phyloP scores from a whole-genome alignment of 1,140 invertebrate species.

The Diabrotica virgifera region DNA sequence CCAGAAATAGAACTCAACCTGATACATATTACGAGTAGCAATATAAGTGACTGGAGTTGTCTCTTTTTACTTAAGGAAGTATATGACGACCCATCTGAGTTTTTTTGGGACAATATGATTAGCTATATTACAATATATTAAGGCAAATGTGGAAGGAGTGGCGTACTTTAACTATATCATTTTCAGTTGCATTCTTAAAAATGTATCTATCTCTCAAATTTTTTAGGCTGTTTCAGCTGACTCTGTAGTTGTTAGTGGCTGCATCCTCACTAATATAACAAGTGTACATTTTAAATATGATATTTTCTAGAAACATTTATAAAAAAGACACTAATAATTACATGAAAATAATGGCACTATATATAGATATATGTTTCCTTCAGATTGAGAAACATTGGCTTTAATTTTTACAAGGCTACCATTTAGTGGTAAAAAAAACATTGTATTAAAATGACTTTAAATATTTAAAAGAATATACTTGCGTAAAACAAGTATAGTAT shows the following conservation, averaged over 20 bases:
- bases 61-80: too few species aligned
- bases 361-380: constrained; percentile 35
- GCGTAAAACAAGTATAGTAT: too few species aligned
- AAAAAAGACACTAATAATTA: constrained; percentile 46
- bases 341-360: constrained; percentile 48
- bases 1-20: too few species aligned
- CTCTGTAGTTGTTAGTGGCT: constrained; percentile 38
- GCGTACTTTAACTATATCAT: constrained; percentile 19
- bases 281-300: constrained; percentile 48
- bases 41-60: too few species aligned
- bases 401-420: too few species aligned
- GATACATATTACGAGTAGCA: too few species aligned
- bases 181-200: too few species aligned
- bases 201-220: constrained; percentile 13
- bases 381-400: constrained; percentile 18
- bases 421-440: too few species aligned
- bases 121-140: background rate
- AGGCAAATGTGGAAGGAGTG: constrained; percentile 18
- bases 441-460: too few species aligned
- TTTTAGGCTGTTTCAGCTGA: constrained; percentile 1
- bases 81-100: too few species aligned
- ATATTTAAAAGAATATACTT: too few species aligned
- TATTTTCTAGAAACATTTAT: constrained; percentile 48
- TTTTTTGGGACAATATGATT: too few species aligned
- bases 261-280: constrained; percentile 48